A percentile compares a stretch with the other conserved stretches of the same genome.
Conservation (phyloP, 2,888 invertebrate genomes). For the Himalopsyche japonica region DNA sequence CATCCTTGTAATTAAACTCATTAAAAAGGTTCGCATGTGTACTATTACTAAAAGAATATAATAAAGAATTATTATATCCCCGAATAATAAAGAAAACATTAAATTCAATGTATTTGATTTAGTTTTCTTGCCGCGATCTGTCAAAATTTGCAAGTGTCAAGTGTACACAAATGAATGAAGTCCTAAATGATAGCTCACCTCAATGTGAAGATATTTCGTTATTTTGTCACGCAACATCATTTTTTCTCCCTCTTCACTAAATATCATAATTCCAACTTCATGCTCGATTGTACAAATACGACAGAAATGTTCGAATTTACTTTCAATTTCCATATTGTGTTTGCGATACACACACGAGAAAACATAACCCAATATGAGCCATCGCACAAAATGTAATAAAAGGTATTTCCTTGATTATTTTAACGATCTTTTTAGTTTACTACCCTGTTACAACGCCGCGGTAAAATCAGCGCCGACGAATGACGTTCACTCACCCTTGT, state of each 20-base stretch:
- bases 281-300: conserved; percentile 68
- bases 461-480: conserved; percentile 26
- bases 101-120: not conserved
- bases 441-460: conserved; percentile 24
- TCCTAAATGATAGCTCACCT: conserved; percentile 51
- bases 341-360: not conserved
- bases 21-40: not conserved
- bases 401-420: conserved; percentile 28
- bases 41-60: not conserved
- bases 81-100: not conserved
- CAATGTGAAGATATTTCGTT: conserved; percentile 68
- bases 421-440: conserved; percentile 34
- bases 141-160: not conserved
- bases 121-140: not conserved
- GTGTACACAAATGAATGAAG: not conserved
- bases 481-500: conserved; percentile 15
- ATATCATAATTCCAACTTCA: conserved; percentile 65
- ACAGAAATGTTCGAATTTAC: conserved; percentile 58
- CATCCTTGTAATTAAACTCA: not conserved
- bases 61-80: not conserved
- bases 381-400: conserved; percentile 16
- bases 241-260: conserved; percentile 67
- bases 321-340: conserved; percentile 41
- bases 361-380: conserved; percentile 18
- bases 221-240: conserved; percentile 69